phyloP scores from a whole-genome alignment of 2,797 vertebrate species.

The Leuciscus waleckii region DNA sequence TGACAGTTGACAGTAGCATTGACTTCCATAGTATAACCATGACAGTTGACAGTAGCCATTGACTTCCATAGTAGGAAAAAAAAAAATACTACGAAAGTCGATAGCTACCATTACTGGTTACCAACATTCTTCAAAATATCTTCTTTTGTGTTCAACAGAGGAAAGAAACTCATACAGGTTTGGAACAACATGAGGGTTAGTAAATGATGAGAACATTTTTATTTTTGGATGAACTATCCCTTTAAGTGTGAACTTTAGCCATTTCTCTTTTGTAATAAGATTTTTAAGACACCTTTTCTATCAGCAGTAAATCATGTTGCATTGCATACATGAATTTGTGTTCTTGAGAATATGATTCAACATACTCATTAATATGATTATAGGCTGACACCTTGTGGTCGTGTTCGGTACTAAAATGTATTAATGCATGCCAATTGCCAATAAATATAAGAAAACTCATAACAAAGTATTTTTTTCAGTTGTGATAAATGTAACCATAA shows the following conservation, averaged over 20 bases:
- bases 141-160: neutral
- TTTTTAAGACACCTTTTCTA: neutral
- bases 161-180: neutral
- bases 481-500: neutral
- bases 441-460: neutral
- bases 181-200: neutral
- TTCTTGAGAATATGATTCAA: neutral
- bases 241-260: neutral
- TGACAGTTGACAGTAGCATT: too few relatives aligned
- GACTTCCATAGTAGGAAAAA: too few relatives aligned
- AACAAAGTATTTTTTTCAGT: neutral
- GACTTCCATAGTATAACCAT: too few relatives aligned
- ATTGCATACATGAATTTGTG: neutral
- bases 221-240: neutral
- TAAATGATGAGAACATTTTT: neutral
- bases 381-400: slow-evolving; percentile 22
- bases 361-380: neutral
- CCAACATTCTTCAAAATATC: neutral
- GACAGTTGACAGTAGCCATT: too few relatives aligned
- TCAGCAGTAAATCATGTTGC: neutral
- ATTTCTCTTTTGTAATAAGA: neutral
- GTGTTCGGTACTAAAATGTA: neutral
- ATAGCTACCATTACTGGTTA: too few relatives aligned
- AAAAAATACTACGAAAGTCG: too few relatives aligned
- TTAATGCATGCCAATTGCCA: neutral